Conservation (phyloP, 2,888 invertebrate genomes). For the Meghimatium bilineatum region DNA sequence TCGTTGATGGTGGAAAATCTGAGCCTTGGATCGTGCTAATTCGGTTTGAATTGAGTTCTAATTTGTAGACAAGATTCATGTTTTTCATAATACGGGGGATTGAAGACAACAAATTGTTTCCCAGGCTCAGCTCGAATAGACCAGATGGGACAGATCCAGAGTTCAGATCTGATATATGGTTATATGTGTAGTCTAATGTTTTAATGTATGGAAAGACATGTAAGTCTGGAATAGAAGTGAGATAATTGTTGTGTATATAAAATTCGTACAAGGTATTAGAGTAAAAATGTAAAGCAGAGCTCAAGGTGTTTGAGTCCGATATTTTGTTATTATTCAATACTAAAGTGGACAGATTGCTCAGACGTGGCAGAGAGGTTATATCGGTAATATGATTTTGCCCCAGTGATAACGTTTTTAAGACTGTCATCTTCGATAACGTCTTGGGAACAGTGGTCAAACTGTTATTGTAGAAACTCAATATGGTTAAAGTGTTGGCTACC, state of each 20-base stretch:
- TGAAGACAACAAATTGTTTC: background rate
- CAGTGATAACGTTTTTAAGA: background rate
- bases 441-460: background rate
- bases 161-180: background rate
- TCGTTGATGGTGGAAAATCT: background rate
- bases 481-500: background rate
- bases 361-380: background rate
- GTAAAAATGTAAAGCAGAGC: background rate
- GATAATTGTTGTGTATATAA: background rate
- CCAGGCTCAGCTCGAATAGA: background rate
- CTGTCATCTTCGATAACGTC: background rate
- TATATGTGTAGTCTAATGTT: background rate
- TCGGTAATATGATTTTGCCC: background rate
- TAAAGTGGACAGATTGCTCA: background rate
- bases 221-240: background rate
- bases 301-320: background rate
- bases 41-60: background rate
- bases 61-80: background rate
- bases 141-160: background rate
- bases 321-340: background rate
- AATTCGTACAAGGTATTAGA: background rate
- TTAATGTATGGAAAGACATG: background rate
- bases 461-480: background rate
- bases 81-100: background rate
- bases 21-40: background rate